These are phyloP conservation scores for Champsocephalus esox DNA, from an alignment of 2,797 vertebrate genomes.

Conservation along the genomic window DNA sequence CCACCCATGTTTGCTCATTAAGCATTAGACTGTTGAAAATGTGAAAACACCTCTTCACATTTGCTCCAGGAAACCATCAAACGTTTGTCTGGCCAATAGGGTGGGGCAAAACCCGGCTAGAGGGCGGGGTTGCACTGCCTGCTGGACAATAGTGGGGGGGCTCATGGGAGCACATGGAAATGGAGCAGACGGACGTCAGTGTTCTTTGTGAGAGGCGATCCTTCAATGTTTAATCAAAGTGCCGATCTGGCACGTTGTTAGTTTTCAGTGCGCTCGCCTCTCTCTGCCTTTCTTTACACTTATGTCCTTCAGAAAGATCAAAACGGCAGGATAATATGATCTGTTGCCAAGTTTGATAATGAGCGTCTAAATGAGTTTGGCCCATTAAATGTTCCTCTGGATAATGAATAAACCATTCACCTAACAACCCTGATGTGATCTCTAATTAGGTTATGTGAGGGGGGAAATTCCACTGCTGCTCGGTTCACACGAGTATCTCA, in stretches of 20 bases:
- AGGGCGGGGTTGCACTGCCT: slow-evolving; percentile 17
- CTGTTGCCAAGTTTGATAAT: slow-evolving; percentile 77
- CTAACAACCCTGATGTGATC: slow-evolving; percentile 67
- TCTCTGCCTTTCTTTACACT: slow-evolving; percentile 54
- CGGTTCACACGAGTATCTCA: slow-evolving; percentile 3
- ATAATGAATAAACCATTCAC: slow-evolving; percentile 74
- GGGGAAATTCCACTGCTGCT: slow-evolving; percentile 42
- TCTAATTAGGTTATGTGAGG: slow-evolving; percentile 68
- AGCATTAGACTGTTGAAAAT: background rate
- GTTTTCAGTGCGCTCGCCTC: slow-evolving; percentile 57
- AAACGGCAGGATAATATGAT: slow-evolving; percentile 70
- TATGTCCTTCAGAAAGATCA: slow-evolving; percentile 67
- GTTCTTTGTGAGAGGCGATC: slow-evolving; percentile 86
- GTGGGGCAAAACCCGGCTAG: background rate
- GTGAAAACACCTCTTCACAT: background rate
- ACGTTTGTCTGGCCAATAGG: slow-evolving; percentile 18
- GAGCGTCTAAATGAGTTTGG: slow-evolving; percentile 74
- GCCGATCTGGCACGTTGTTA: slow-evolving; percentile 73
- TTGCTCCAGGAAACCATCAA: slow-evolving; percentile 35
- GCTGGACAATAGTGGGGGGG: slow-evolving; percentile 41
- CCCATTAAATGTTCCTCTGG: slow-evolving; percentile 75
- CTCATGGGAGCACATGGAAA: slow-evolving; percentile 42
- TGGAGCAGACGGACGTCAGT: slow-evolving; percentile 49
- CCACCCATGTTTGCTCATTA: slow-evolving; percentile 45
- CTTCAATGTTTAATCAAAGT: slow-evolving; percentile 88